phyloP scores from a whole-genome alignment of 2,797 vertebrate genomes.

The Eulemur rubriventer region DNA sequence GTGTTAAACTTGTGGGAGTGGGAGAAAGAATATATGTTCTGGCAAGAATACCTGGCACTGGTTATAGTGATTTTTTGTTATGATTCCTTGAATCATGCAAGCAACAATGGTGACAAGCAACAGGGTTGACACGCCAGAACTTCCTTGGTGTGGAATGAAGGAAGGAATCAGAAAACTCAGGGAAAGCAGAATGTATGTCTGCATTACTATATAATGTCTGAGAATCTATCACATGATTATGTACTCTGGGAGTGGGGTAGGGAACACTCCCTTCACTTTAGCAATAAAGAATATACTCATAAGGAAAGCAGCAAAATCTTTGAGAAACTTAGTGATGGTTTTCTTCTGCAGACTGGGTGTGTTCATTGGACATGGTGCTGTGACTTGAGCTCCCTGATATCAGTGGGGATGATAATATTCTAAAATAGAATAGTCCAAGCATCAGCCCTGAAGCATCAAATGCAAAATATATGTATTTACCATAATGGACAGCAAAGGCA shows the following conservation, averaged over 20 bases:
- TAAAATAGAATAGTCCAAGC: not conserved
- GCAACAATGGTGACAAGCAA: not conserved
- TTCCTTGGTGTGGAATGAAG: not conserved
- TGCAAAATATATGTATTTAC: not conserved
- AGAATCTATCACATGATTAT: not conserved
- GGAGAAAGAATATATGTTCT: not conserved
- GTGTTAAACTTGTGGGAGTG: not conserved
- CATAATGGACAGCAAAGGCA: not conserved
- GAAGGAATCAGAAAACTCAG: not conserved
- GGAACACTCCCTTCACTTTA: not conserved
- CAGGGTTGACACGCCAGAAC: not conserved
- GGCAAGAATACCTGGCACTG: not conserved
- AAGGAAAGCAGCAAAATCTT: not conserved
- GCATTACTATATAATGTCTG: not conserved
- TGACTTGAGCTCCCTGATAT: not conserved
- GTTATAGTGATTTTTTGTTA: not conserved
- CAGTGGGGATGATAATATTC: not conserved
- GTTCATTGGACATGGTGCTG: not conserved
- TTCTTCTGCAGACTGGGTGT: not conserved
- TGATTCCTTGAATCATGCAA: not conserved
- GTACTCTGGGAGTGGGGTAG: not conserved
- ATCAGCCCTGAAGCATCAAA: not conserved
- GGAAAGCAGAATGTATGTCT: not conserved
- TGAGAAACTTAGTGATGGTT: not conserved
- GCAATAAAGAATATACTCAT: not conserved